Evolutionary conservation across 2,113 vertebrate genomes (phyloP), one percentile per base, ranked within the genome.

Genomic region (Solea solea): DNA sequence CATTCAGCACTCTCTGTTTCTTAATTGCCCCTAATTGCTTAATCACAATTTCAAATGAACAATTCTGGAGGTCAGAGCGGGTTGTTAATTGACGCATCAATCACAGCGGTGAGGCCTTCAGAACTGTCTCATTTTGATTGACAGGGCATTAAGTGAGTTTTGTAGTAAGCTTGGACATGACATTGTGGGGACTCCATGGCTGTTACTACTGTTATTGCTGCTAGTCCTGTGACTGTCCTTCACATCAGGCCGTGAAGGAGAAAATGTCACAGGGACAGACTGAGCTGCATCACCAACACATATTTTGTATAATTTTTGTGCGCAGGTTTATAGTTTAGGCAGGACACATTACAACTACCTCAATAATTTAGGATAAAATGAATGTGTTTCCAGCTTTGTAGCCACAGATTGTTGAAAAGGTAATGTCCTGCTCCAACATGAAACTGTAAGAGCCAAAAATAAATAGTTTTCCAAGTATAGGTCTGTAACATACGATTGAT

Each of bases 21-120:
- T 88, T 94, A 93, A 94, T 94, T 94, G 90, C 68, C 88, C 90
- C 80, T 94, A 93, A 93, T 93, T 93, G 88, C 90, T 91, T 91
- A 88, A 94, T 94, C 92, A 93, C 89, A 91, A 93, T 93, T 93
- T 93, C 87, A 93, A 92, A 93, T 93, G 91, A 93, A 93, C 90
- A 93, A 92, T 93, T 91, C 88, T 92, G 86, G 89, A 93, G 93
- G 93, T 92, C 92, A 91, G 86, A 90, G 88, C 67, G 34, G 83
- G 79, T 83, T 87, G 81, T 87, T 94, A 94, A 94, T 94, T 92
- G 91, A 93, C 89, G 92, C 91, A 94, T 94, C 93, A 90, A 93
- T 94, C 93, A 94, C 83, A 61, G 72, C 74, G 88, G 84, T 74
- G 69, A 79, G 86, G 82, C 86, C 83, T 88, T 78, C 83, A 87